Base-by-base conservation (phyloP, 92 coral and sea anemone genomes). In the Phenganax stokvisi region DNA sequence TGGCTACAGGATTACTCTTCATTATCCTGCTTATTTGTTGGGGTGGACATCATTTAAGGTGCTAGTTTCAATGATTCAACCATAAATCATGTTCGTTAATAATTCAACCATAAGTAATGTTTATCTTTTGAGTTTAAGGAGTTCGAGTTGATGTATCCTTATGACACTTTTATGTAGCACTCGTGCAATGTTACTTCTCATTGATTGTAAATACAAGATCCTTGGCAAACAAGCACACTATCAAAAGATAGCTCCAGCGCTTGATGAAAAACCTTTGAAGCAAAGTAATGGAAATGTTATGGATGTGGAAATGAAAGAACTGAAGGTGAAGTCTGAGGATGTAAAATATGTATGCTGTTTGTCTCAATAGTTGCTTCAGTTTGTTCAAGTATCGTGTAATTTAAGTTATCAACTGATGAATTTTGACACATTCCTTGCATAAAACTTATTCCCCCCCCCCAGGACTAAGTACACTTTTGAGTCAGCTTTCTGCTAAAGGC, bases 141-240 rank as follows among this genome's bases (percentile, higher is more conserved):
- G 16, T 78, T 51, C 56, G 47, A 64, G 30, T 54, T 60, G 57
- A 63, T 78, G 51, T 56, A 63, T 67, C 64, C 30, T 76, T 57
- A 37, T 37, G 47, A 37, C 47, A 37, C 5, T 72, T 57, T 12
- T 13, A 72, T 67, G 60, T 83, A 94, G 98, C 80, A 93, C 89
- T 1, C 89, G 84, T 80, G 98, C 98, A 28, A 94, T 94, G 98
- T 80, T 94, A 55, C 88, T 94, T 69, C 81, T 94, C 27, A 89
- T 94, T 88, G 98, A 94, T 68, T 90, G 94, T 88, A 94, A 94
- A 87, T 74, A 87, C 69, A 92, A 92, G 83, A 68, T 92, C 7
- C 83, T 85, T 9, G 72, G 83, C 81, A 92, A 90, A 80, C 89
- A 89, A 29, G 75, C 84, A 64, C 60, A 74, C 73, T 87, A 87